A percentile compares a stretch with the other conserved stretches of the same genome.
phyloP scores from a whole-genome alignment of 2,113 vertebrate species.

The Corythornis cristatus region DNA sequence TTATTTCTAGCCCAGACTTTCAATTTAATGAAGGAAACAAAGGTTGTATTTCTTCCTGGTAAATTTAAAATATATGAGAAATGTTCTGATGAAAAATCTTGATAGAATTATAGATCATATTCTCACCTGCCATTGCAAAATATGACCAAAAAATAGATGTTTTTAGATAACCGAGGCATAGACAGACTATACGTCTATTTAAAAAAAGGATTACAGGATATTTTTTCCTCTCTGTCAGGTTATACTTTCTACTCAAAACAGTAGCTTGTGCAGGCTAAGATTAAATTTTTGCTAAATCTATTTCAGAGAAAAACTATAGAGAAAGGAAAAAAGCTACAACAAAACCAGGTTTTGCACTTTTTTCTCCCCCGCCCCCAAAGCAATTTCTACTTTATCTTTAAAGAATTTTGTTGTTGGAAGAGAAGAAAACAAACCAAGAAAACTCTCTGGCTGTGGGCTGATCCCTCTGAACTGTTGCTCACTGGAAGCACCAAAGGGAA shows the following conservation, averaged over 20 bases:
- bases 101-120: not conserved
- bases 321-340: not conserved
- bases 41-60: constrained; percentile 6
- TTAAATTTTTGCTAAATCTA: constrained; percentile 2
- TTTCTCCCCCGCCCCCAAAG: not conserved
- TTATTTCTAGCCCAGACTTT: not conserved
- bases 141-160: not conserved
- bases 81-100: constrained; percentile 2
- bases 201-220: constrained; percentile 31
- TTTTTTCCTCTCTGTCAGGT: constrained; percentile 17
- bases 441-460: not conserved
- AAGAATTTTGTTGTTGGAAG: not conserved
- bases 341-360: not conserved
- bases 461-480: not conserved
- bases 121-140: constrained; percentile 19
- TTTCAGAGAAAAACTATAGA: not conserved
- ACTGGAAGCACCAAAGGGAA: not conserved
- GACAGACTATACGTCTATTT: not conserved
- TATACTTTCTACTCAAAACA: constrained; percentile 39
- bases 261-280: not conserved
- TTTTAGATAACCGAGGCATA: not conserved
- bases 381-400: not conserved
- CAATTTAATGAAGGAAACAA: constrained; percentile 16
- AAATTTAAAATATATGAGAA: constrained; percentile 35
- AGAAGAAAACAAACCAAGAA: not conserved